A percentile compares a stretch with the other conserved stretches of the same genome.
Evolutionary conservation across 2,113 vertebrate genomes (phyloP).

Genomic region (Silurus meridionalis): DNA sequence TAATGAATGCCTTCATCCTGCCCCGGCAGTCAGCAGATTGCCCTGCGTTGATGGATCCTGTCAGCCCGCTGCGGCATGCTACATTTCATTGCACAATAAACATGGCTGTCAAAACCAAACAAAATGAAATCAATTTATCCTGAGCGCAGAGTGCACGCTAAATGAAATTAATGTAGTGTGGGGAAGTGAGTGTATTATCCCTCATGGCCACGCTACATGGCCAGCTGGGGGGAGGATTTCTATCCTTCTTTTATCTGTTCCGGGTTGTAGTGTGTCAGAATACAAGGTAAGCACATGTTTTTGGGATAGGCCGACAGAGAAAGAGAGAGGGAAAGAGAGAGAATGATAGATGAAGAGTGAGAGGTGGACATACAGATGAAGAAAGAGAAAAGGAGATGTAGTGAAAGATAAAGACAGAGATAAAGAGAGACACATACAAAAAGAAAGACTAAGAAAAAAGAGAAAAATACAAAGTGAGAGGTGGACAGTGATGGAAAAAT

Average conservation of each 20-base stretch:
- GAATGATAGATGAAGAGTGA: background rate
- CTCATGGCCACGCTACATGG: constrained; percentile 52
- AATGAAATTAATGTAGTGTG: constrained; percentile 99
- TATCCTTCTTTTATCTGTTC: background rate
- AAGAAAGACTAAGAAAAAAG: background rate
- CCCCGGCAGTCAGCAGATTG: constrained; percentile 96
- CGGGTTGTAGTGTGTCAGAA: constrained; percentile 15
- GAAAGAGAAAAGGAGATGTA: no score
- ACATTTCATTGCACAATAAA: constrained; percentile 99
- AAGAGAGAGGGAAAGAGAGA: background rate
- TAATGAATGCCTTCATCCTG: constrained; percentile 99
- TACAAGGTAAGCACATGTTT: constrained; percentile 14
- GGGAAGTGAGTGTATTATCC: constrained; percentile 85
- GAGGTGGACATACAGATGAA: no score
- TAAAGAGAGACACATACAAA: background rate
- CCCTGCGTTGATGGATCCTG: constrained; percentile 97
- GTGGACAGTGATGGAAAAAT: no score
- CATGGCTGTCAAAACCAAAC: constrained; percentile 97
- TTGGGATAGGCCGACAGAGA: background rate
- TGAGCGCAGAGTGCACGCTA: constrained; percentile 96
- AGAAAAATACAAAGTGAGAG: background rate
- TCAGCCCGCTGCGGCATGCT: constrained; percentile 88
- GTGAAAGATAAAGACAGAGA: no score
- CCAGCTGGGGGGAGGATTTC: constrained; percentile 63
- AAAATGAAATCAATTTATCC: constrained; percentile 99